A percentile compares a stretch with the other conserved stretches of the same genome.
Evolutionary conservation across 2,888 invertebrate genomes (phyloP).

Genomic region (Odontocolon sp.): DNA sequence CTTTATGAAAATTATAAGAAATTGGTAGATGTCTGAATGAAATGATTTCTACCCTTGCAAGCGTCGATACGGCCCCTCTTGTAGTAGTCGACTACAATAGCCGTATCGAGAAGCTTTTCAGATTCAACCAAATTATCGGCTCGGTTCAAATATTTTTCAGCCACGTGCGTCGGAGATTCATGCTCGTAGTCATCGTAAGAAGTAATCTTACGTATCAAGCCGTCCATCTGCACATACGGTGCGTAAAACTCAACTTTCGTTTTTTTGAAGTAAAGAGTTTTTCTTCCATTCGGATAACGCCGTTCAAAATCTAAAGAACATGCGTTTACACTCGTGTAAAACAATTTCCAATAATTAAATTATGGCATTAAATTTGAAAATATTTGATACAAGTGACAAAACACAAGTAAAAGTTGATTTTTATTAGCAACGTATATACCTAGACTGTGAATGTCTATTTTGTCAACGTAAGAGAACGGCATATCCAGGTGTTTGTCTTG

Average conservation of each 20-base stretch:
- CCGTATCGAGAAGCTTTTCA: slow-evolving; percentile 82
- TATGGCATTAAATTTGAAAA: not conserved
- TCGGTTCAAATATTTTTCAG: slow-evolving; percentile 82
- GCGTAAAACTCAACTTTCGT: slow-evolving; percentile 89
- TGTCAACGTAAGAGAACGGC: slow-evolving; percentile 88
- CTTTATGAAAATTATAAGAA: too few species aligned
- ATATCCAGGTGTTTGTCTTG: slow-evolving; percentile 87
- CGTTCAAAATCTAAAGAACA: slow-evolving; percentile 83
- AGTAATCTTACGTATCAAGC: slow-evolving; percentile 85
- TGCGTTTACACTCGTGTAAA: not conserved
- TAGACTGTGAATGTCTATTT: slow-evolving; percentile 84
- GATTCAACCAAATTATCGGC: slow-evolving; percentile 84
- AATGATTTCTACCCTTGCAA: slow-evolving; percentile 83
- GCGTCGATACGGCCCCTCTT: slow-evolving; percentile 86
- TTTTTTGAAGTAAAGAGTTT: slow-evolving; percentile 87
- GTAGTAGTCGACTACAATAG: slow-evolving; percentile 85
- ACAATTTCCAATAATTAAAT: not conserved
- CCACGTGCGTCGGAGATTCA: slow-evolving; percentile 74
- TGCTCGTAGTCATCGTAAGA: slow-evolving; percentile 85
- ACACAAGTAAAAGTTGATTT: too few species aligned
- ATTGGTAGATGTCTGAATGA: too few species aligned
- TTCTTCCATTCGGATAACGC: slow-evolving; percentile 89
- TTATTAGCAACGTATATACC: too few species aligned
- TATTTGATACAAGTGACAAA: too few species aligned
- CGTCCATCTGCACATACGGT: slow-evolving; percentile 88